Conservation (phyloP, 2,113 vertebrate species). For the Oostethus manadensis region DNA sequence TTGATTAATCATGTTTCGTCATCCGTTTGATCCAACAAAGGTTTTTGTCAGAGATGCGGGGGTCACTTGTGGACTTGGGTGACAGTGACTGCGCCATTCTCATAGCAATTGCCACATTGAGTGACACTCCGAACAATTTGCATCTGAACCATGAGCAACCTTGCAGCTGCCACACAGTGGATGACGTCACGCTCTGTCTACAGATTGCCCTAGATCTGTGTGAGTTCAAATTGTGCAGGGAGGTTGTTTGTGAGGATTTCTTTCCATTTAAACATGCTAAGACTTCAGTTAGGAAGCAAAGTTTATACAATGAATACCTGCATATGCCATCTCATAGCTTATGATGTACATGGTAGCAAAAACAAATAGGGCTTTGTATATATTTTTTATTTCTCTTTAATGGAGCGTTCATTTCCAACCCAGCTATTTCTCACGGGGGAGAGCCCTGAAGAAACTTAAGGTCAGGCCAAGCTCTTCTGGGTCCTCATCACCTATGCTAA, state of each 20-base stretch:
- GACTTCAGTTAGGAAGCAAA: too few relatives aligned
- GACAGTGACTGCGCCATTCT: slow-evolving; percentile 70
- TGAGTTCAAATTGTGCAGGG: slow-evolving; percentile 39
- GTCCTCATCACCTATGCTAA: slow-evolving; percentile 65
- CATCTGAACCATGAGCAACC: slow-evolving; percentile 24
- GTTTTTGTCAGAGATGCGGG: slow-evolving; percentile 61
- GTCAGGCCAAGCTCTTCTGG: slow-evolving; percentile 72
- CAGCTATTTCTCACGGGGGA: slow-evolving; percentile 73
- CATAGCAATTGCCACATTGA: slow-evolving; percentile 60
- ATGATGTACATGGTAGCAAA: background rate
- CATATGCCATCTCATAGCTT: too few relatives aligned
- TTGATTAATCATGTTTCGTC: background rate
- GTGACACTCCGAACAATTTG: slow-evolving; percentile 60
- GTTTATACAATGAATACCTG: too few relatives aligned
- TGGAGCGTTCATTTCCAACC: slow-evolving; percentile 72
- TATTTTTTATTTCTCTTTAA: background rate
- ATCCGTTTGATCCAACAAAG: slow-evolving; percentile 31
- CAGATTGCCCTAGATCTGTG: slow-evolving; percentile 72
- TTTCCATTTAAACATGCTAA: too few relatives aligned
- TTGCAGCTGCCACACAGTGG: slow-evolving; percentile 22
- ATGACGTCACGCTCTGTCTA: slow-evolving; percentile 61
- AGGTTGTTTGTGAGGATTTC: background rate
- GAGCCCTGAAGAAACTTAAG: slow-evolving; percentile 70
- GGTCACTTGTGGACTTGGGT: slow-evolving; percentile 63
- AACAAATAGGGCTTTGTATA: background rate